These are phyloP conservation scores for Notechis scutatus DNA, from an alignment of 2,113 vertebrate species.

Conservation along the genomic window DNA sequence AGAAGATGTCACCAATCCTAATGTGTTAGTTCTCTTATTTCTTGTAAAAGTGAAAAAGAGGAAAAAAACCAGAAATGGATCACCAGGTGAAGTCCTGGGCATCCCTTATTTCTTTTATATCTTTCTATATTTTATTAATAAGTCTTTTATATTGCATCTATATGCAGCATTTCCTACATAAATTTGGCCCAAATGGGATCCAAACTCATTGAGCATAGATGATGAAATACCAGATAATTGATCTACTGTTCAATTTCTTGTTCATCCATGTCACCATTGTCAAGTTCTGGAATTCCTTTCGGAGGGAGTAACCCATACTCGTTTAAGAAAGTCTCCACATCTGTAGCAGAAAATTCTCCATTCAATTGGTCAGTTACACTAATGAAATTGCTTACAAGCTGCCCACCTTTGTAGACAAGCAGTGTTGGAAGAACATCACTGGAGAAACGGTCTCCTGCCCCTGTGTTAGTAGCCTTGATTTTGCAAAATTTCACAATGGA, in stretches of 20 bases:
- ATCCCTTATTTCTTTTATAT: constrained; percentile 21
- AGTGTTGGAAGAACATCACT: constrained; percentile 85
- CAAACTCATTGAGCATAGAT: constrained; percentile 4
- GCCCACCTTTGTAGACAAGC: constrained; percentile 91
- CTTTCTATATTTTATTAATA: not conserved
- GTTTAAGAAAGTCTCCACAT: constrained; percentile 91
- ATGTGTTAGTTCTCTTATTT: not conserved
- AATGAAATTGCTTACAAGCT: constrained; percentile 93
- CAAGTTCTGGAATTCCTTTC: constrained; percentile 70
- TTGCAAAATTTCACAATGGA: constrained; percentile 91
- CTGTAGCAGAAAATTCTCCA: constrained; percentile 89
- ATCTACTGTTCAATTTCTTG: constrained; percentile 77
- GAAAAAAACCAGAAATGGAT: not conserved
- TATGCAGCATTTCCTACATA: constrained; percentile 53
- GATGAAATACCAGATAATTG: not conserved
- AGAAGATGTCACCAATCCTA: not conserved
- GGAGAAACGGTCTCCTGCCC: constrained; percentile 87
- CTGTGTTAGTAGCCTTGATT: constrained; percentile 84
- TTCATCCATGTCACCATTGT: constrained; percentile 70
- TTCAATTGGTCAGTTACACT: constrained; percentile 83
- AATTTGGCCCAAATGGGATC: constrained; percentile 35
- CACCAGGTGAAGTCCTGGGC: not conserved
- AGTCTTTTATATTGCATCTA: constrained; percentile 3
- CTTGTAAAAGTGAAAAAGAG: not conserved
- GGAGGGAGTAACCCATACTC: constrained; percentile 93